Conservation (phyloP, 2,113 vertebrate genomes). For the Cochlearius cochlearius region DNA sequence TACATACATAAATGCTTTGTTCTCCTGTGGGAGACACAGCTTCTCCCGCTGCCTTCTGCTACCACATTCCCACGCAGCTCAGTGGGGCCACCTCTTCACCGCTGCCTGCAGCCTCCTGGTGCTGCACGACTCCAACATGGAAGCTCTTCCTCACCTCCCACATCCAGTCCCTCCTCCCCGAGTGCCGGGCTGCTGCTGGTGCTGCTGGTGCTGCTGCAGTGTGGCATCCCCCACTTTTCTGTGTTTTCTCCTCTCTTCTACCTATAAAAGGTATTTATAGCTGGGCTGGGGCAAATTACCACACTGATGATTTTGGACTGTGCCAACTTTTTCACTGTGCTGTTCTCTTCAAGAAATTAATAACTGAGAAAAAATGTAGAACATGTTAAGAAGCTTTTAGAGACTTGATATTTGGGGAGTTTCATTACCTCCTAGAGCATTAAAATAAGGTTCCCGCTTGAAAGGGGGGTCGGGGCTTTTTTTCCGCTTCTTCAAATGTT, state of each 20-base stretch:
- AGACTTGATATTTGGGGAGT: background rate
- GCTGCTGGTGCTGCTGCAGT: background rate
- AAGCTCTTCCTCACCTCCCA: background rate
- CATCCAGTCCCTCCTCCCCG: background rate
- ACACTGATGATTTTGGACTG: background rate
- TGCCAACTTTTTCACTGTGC: background rate
- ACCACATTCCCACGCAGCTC: background rate
- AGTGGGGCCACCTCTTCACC: background rate
- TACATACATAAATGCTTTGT: background rate
- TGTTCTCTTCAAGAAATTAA: background rate
- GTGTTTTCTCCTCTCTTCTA: background rate
- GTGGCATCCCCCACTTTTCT: background rate
- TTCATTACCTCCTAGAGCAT: background rate
- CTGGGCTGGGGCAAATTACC: background rate
- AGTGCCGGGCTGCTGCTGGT: fast-evolving
- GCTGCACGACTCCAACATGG: fast-evolving
- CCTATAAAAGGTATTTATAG: background rate
- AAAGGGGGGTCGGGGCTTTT: background rate
- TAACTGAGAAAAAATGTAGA: background rate
- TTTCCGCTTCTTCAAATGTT: background rate
- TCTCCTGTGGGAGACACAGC: background rate
- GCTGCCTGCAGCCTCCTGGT: fast-evolving
- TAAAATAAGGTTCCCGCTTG: background rate
- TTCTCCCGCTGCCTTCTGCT: background rate
- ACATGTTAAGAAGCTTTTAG: conserved; percentile 1